Conservation (phyloP, 2,797 vertebrate species). For the Tapera naevia region DNA sequence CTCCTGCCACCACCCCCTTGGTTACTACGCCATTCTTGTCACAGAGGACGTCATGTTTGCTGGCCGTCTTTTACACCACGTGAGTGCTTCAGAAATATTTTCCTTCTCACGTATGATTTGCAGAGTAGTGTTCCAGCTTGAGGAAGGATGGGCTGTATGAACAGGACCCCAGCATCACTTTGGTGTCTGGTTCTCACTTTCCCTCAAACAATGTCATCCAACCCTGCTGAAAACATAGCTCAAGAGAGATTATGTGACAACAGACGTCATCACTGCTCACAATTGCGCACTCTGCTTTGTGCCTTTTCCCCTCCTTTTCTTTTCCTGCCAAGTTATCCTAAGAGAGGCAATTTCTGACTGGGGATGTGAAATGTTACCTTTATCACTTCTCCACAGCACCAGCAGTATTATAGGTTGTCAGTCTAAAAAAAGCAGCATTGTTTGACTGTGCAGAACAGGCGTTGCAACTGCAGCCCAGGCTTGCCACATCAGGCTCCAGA, state of each 20-base stretch:
- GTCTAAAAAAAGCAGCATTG: constrained; percentile 66
- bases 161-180: neutral
- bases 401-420: constrained; percentile 19
- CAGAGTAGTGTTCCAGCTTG: neutral
- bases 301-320: neutral
- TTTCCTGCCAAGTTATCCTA: constrained; percentile 43
- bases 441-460: neutral
- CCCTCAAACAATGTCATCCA: constrained; percentile 16
- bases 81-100: neutral
- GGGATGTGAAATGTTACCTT: constrained; percentile 30
- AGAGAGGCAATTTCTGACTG: constrained; percentile 49
- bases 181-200: neutral
- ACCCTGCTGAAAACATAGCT: constrained; percentile 23
- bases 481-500: neutral
- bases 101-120: fast-evolving
- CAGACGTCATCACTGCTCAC: constrained; percentile 42
- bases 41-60: fast-evolving
- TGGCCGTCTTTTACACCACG: neutral
- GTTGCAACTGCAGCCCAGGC: neutral
- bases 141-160: neutral
- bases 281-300: constrained; percentile 19
- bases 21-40: neutral
- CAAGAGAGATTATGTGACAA: constrained; percentile 36
- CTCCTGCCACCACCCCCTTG: neutral
- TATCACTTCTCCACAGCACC: constrained; percentile 33